phyloP scores from a whole-genome alignment of 2,113 vertebrate genomes.

The Pangasianodon hypophthalmus region DNA sequence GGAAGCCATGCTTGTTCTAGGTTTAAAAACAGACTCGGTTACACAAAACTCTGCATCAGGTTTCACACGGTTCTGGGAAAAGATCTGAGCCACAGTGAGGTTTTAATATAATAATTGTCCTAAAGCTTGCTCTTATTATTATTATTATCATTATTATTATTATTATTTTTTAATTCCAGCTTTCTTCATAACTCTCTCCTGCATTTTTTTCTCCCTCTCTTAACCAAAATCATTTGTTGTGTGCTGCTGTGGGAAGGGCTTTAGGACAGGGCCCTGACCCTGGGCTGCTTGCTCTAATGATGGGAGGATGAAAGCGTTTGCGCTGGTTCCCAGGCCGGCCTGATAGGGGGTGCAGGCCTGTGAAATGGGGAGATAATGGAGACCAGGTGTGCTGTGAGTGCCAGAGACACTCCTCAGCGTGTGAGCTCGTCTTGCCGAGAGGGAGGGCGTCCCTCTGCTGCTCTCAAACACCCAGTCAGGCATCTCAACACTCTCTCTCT shows the following conservation, averaged over 20 bases:
- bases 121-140: conserved; percentile 74
- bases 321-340: conserved; percentile 81
- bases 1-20: not conserved
- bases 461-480: conserved; percentile 19
- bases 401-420: conserved; percentile 71
- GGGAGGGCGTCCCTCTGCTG: conserved; percentile 60
- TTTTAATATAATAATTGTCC: conserved; percentile 78
- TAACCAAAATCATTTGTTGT: conserved; percentile 77
- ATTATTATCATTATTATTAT: conserved; percentile 57
- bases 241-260: conserved; percentile 75
- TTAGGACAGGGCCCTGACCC: conserved; percentile 79
- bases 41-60: conserved; percentile 57
- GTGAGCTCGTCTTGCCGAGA: conserved; percentile 70
- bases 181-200: conserved; percentile 41
- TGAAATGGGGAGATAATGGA: conserved; percentile 80
- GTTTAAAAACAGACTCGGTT: conserved; percentile 25
- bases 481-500: not conserved
- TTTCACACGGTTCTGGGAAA: conserved; percentile 70
- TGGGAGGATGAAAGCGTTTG: conserved; percentile 82
- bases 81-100: conserved; percentile 68
- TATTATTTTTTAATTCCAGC: conserved; percentile 45
- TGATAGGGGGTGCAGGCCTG: conserved; percentile 75
- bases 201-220: conserved; percentile 20
- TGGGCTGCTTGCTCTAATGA: conserved; percentile 77
- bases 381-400: conserved; percentile 77